Conservation (phyloP, 2,888 invertebrate species). For the Drosophila greeni region DNA sequence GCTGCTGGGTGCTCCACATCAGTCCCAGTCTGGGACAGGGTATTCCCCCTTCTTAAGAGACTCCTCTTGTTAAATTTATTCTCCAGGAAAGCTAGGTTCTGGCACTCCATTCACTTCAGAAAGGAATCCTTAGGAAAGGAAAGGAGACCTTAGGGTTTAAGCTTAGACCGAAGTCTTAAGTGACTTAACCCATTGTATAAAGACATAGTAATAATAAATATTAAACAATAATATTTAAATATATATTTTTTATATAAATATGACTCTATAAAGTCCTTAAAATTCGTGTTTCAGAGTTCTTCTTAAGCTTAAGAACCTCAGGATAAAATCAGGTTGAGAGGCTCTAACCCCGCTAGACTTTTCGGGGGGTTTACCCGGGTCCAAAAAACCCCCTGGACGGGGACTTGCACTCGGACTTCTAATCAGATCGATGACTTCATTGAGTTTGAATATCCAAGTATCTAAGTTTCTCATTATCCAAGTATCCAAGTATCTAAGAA, state of each 20-base stretch:
- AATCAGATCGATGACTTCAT: constrained; percentile 54
- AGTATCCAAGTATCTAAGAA: constrained; percentile 11
- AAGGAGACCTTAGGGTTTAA: no score
- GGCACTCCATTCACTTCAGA: background rate
- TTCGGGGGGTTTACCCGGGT: constrained; percentile 9
- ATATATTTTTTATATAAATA: no score
- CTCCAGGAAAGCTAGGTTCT: background rate
- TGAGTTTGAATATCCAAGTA: background rate
- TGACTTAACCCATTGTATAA: no score
- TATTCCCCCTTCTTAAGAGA: background rate
- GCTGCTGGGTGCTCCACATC: constrained; percentile 38
- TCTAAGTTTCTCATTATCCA: constrained; percentile 7
- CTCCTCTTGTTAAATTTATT: no score
- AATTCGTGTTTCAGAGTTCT: no score
- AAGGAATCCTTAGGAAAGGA: no score
- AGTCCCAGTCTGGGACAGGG: background rate
- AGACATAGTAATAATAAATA: no score
- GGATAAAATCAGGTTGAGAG: background rate
- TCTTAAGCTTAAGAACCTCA: background rate
- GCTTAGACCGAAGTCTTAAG: no score
- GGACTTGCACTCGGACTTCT: background rate
- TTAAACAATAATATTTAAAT: no score
- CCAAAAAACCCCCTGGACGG: constrained; percentile 7
- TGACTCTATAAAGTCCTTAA: no score
- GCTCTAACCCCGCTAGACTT: no score